These are phyloP conservation scores for Lophotriccus pileatus DNA, from an alignment of 2,797 vertebrate genomes.

Conservation along the genomic window DNA sequence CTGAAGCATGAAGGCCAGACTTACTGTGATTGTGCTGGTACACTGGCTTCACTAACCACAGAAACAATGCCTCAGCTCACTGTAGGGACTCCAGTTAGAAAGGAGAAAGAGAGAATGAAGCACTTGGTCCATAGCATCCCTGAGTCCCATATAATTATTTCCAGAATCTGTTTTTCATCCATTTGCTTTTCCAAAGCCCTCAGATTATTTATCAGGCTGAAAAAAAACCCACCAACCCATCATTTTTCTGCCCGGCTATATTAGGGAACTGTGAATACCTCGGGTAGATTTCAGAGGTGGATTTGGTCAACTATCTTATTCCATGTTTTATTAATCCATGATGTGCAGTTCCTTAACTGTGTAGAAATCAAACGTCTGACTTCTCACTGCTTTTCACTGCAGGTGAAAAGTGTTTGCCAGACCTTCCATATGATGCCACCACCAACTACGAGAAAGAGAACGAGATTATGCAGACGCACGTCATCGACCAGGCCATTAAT, in stretches of 20 bases:
- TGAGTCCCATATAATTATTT: not conserved
- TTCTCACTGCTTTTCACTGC: conserved; percentile 28
- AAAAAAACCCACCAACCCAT: rapidly evolving
- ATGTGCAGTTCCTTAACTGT: not conserved
- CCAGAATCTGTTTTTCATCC: not conserved
- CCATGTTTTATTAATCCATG: not conserved
- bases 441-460: conserved; percentile 81
- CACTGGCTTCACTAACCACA: not conserved
- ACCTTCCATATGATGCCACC: conserved; percentile 86
- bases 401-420: conserved; percentile 93
- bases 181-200: not conserved
- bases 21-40: not conserved
- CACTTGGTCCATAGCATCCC: not conserved
- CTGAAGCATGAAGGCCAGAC: not conserved
- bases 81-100: not conserved
- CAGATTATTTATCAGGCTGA: not conserved
- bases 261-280: not conserved
- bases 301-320: not conserved
- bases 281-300: not conserved
- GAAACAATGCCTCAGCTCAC: not conserved
- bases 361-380: not conserved
- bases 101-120: not conserved
- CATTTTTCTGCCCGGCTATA: not conserved
- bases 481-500: conserved; percentile 99
- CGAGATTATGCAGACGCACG: conserved; percentile 93